These are phyloP conservation scores for Clarias pachynema DNA, from an alignment of 2,797 vertebrate genomes.

Conservation along the genomic window DNA sequence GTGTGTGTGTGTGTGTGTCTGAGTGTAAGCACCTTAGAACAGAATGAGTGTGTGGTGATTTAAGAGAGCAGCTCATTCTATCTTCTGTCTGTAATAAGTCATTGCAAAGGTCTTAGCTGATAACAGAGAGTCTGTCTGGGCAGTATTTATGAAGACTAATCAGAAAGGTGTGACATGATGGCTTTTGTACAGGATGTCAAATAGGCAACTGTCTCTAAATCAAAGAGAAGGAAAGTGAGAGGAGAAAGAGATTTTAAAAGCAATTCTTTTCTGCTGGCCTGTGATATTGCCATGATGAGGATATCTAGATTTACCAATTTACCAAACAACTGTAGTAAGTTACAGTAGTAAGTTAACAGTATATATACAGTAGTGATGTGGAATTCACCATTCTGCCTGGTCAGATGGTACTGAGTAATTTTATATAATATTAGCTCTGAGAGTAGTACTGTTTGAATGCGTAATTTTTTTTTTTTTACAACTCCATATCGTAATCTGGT, in stretches of 20 bases:
- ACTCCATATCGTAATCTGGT: background rate
- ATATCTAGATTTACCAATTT: background rate
- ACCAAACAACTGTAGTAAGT: background rate
- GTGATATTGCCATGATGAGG: background rate
- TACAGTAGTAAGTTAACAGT: background rate
- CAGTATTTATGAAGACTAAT: constrained; percentile 47
- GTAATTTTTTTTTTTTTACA: background rate
- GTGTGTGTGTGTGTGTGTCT: constrained; percentile 31
- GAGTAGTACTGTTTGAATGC: background rate
- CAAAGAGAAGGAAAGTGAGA: background rate
- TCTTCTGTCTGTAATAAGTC: constrained; percentile 35
- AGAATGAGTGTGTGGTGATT: constrained; percentile 54
- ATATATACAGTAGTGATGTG: background rate
- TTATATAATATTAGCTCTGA: background rate
- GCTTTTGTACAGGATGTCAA: constrained; percentile 41
- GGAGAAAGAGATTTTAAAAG: background rate
- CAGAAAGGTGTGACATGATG: constrained; percentile 47
- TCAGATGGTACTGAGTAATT: background rate
- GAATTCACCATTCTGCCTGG: background rate
- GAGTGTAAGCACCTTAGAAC: constrained; percentile 12
- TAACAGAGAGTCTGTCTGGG: constrained; percentile 40
- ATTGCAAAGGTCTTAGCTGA: constrained; percentile 31
- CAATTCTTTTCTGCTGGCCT: background rate
- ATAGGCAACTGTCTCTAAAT: constrained; percentile 32
- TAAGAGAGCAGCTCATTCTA: constrained; percentile 36